Evolutionary conservation across 2,888 invertebrate species (phyloP).

Genomic region (Cenopis cana): DNA sequence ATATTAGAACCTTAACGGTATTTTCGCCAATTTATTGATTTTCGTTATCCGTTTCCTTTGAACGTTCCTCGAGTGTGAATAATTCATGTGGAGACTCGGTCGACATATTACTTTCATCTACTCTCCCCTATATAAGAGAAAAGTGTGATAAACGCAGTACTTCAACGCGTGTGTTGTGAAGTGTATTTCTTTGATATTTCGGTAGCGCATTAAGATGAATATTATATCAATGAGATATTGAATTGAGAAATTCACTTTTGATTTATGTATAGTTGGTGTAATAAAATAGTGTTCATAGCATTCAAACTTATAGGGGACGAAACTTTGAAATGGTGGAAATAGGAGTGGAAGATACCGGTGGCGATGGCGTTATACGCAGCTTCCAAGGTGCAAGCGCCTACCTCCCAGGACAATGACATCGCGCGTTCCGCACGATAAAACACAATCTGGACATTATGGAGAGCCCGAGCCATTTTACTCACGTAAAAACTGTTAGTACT

Average conservation of each 20-base stretch:
- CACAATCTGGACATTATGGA: constrained; percentile 76
- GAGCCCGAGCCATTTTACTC: constrained; percentile 66
- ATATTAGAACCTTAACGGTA: constrained; percentile 18
- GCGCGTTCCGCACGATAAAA: constrained; percentile 83
- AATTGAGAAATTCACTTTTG: not conserved
- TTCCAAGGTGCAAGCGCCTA: constrained; percentile 60
- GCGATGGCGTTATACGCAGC: constrained; percentile 53
- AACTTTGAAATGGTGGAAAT: constrained; percentile 8
- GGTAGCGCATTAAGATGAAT: constrained; percentile 24
- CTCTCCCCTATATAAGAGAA: constrained; percentile 61
- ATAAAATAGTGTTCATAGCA: not conserved
- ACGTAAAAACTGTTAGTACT: constrained; percentile 65
- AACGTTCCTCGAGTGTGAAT: constrained; percentile 65
- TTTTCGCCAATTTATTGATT: constrained; percentile 52
- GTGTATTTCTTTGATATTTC: constrained; percentile 44
- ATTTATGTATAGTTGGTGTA: not conserved
- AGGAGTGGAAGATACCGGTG: constrained; percentile 49
- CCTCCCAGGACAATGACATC: constrained; percentile 82
- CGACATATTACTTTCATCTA: constrained; percentile 68
- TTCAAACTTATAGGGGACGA: not conserved
- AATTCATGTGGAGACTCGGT: constrained; percentile 68
- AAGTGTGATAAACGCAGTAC: constrained; percentile 53
- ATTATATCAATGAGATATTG: not conserved
- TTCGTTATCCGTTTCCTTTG: constrained; percentile 60
- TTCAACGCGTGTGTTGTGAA: constrained; percentile 51